Percentiles rank a stretch among this genome's conserved stretches.
phyloP scores from a whole-genome alignment of 2,888 invertebrate genomes.

The Melieria crassipennis region DNA sequence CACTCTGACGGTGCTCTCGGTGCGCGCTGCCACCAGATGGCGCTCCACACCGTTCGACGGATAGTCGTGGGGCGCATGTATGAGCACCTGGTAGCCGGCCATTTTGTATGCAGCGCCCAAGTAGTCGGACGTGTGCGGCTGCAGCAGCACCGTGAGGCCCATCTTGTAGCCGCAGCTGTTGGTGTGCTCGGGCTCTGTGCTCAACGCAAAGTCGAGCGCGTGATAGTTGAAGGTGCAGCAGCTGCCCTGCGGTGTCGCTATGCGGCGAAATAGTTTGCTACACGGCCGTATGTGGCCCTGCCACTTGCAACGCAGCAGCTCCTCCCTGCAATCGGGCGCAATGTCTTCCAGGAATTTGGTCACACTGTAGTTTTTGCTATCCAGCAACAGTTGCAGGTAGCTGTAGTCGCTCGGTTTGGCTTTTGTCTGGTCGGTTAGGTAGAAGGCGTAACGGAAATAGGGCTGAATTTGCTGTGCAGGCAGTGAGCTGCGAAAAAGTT shows the following conservation, averaged over 20 bases:
- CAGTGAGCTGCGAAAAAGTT: not conserved
- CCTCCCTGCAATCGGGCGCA: slow-evolving; percentile 68
- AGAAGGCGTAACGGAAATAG: not conserved
- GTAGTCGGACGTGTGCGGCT: slow-evolving; percentile 70
- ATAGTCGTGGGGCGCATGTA: slow-evolving; percentile 72
- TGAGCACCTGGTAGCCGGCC: slow-evolving; percentile 70
- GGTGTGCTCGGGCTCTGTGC: slow-evolving; percentile 58
- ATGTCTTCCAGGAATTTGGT: slow-evolving; percentile 53
- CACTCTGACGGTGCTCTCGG: slow-evolving; percentile 70
- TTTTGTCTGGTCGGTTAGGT: slow-evolving; percentile 35
- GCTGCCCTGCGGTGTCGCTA: slow-evolving; percentile 67
- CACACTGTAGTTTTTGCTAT: slow-evolving; percentile 47
- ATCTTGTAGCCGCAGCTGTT: slow-evolving; percentile 73
- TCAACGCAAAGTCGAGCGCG: slow-evolving; percentile 50
- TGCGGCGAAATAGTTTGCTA: slow-evolving; percentile 67
- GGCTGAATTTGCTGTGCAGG: not conserved
- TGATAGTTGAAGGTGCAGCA: slow-evolving; percentile 76
- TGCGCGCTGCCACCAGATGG: slow-evolving; percentile 68
- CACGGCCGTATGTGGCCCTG: slow-evolving; percentile 69
- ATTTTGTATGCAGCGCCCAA: slow-evolving; percentile 69
- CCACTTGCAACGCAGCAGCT: slow-evolving; percentile 71
- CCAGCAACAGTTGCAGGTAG: slow-evolving; percentile 44
- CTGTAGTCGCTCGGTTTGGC: slow-evolving; percentile 38
- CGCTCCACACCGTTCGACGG: slow-evolving; percentile 70
- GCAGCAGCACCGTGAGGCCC: slow-evolving; percentile 70